phyloP scores from a whole-genome alignment of 92 coral and sea anemone species.

The Heliopora coerulea region DNA sequence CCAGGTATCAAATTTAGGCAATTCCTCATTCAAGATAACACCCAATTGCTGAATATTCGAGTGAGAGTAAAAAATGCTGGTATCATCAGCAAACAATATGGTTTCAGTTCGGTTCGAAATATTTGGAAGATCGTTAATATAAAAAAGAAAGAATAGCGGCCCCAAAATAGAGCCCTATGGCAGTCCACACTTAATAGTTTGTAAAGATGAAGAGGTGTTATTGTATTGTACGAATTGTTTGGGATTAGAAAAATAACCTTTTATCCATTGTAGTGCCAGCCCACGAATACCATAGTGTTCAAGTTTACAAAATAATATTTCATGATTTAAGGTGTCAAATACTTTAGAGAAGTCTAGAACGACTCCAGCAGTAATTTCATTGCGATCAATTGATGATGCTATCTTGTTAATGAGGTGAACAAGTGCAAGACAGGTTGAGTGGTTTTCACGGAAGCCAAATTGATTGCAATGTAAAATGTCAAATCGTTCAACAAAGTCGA shows the following conservation, averaged over 20 bases:
- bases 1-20: not conserved
- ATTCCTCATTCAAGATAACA: conserved; percentile 7
- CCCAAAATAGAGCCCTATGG: conserved; percentile 49
- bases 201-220: conserved; percentile 25
- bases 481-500: too few species aligned
- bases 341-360: too few species aligned
- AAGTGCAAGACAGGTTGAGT: too few species aligned
- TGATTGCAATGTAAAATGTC: too few species aligned
- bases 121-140: too few species aligned
- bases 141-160: conserved; percentile 35
- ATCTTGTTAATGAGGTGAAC: not conserved
- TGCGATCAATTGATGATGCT: too few species aligned
- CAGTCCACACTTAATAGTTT: conserved; percentile 29
- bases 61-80: conserved; percentile 40
- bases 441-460: too few species aligned
- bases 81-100: conserved; percentile 50
- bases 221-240: conserved; percentile 47
- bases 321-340: too few species aligned
- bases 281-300: too few species aligned
- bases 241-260: conserved; percentile 45
- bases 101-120: conserved; percentile 2
- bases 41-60: conserved; percentile 25
- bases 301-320: too few species aligned
- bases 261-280: not conserved
- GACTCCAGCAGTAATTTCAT: too few species aligned